Evolutionary conservation across 2,888 invertebrate genomes (phyloP).

Genomic region (Girardia tigrina): DNA sequence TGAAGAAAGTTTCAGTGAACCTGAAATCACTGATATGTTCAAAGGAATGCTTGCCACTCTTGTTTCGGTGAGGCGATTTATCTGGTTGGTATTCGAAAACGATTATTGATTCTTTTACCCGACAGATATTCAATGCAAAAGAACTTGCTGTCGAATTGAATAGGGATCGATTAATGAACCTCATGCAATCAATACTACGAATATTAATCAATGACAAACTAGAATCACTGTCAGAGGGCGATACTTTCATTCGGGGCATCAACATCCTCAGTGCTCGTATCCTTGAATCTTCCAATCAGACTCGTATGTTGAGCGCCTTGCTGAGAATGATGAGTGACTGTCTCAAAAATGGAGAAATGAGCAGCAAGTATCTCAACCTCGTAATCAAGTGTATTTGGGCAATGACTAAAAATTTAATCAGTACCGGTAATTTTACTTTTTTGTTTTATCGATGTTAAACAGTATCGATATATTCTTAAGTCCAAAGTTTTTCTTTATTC

Average conservation of each 20-base stretch:
- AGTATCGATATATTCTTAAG: too few relatives aligned
- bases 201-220: conserved; percentile 61
- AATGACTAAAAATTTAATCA: conserved; percentile 32
- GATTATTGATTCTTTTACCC: background rate
- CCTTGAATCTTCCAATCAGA: conserved; percentile 61
- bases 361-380: conserved; percentile 49
- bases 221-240: conserved; percentile 56
- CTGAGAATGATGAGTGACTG: conserved; percentile 74
- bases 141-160: conserved; percentile 59
- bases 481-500: too few relatives aligned
- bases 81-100: background rate
- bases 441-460: too few relatives aligned
- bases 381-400: conserved; percentile 47
- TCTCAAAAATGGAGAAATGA: conserved; percentile 58
- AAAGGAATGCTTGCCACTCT: conserved; percentile 47
- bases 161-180: conserved; percentile 59
- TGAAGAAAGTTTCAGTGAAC: conserved; percentile 48
- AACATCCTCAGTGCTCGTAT: conserved; percentile 65
- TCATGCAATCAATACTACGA: conserved; percentile 59
- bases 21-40: conserved; percentile 47
- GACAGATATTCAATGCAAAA: conserved; percentile 56
- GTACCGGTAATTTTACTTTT: conserved; percentile 20
- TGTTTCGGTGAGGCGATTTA: conserved; percentile 42
- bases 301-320: conserved; percentile 63
- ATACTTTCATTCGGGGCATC: conserved; percentile 60